Percentiles rank a stretch among this genome's conserved stretches.
These are phyloP conservation scores for Tricholauxania praeusta DNA, from an alignment of 2,888 invertebrate genomes.

Conservation along the genomic window DNA sequence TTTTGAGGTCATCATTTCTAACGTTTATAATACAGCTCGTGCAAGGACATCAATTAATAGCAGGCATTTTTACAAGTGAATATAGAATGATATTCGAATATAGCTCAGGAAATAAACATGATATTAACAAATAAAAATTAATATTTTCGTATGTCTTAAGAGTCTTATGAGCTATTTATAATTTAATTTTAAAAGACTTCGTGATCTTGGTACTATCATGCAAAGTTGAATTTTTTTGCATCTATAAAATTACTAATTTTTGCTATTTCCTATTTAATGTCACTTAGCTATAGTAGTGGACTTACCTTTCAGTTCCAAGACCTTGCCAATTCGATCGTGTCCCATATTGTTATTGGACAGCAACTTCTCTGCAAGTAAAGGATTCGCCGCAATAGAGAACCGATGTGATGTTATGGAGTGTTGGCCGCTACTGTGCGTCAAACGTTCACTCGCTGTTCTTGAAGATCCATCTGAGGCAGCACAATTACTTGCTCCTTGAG, in stretches of 20 bases:
- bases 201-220: no score
- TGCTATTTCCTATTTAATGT: not conserved
- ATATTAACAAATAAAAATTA: no score
- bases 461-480: slow-evolving; percentile 48
- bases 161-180: not conserved
- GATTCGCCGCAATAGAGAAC: slow-evolving; percentile 88
- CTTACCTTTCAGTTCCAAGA: slow-evolving; percentile 48
- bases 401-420: slow-evolving; percentile 66
- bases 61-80: no score
- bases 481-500: slow-evolving; percentile 37
- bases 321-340: slow-evolving; percentile 28
- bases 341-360: slow-evolving; percentile 71
- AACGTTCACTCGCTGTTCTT: slow-evolving; percentile 17
- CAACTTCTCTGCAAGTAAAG: slow-evolving; percentile 84
- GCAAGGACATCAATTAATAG: no score
- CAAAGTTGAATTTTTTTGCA: no score
- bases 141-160: not conserved
- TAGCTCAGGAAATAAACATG: no score
- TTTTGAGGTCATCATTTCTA: no score
- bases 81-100: no score
- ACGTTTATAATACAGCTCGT: no score
- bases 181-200: not conserved
- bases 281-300: slow-evolving; percentile 1
- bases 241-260: not conserved
- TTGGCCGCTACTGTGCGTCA: slow-evolving; percentile 33